phyloP scores from a whole-genome alignment of 2,113 vertebrate species.

The Phodopus roborovskii region DNA sequence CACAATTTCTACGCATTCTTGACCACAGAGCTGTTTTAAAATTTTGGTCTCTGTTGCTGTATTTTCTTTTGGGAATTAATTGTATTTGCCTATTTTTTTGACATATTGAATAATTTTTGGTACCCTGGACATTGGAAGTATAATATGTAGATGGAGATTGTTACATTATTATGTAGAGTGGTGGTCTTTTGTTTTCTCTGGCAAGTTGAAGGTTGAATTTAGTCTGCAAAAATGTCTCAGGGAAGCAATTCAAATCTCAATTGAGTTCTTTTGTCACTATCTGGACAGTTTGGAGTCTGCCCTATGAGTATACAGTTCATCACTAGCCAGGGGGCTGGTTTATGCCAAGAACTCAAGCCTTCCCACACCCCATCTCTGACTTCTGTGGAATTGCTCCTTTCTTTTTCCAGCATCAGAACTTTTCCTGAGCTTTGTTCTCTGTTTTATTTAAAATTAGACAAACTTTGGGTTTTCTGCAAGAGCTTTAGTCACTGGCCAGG shows the following conservation, averaged over 20 bases:
- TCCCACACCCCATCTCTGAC: background rate
- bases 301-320: background rate
- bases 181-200: conserved; percentile 42
- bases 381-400: background rate
- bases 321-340: background rate
- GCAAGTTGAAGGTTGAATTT: background rate
- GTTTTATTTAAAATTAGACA: background rate
- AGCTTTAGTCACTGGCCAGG: background rate
- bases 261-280: background rate
- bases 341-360: background rate
- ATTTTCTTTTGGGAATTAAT: background rate
- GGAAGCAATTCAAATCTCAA: background rate
- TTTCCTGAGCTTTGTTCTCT: conserved; percentile 42
- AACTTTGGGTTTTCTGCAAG: background rate
- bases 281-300: background rate
- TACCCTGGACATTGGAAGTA: background rate
- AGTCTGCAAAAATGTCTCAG: background rate
- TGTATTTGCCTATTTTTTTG: background rate
- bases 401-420: background rate
- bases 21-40: background rate
- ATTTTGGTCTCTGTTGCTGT: background rate
- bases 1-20: background rate
- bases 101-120: background rate
- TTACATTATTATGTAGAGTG: background rate
- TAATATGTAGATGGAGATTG: background rate